These are phyloP conservation scores for Phymorhynchus buccinoides DNA, from an alignment of 1,140 invertebrate species.

Conservation along the genomic window DNA sequence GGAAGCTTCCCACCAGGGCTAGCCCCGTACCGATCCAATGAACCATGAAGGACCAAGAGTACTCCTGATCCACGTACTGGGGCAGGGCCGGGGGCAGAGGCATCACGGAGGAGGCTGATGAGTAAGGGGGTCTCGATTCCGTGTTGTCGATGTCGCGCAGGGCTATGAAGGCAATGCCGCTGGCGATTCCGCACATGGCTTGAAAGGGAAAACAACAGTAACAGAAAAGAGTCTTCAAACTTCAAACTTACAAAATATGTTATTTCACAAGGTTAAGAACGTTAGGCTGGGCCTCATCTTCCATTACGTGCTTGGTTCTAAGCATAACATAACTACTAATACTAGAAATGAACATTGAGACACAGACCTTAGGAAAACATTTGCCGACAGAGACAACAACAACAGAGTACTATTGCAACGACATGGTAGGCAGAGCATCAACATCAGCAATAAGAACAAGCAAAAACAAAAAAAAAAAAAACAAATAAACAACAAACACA, in stretches of 20 bases:
- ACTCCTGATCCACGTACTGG: slow-evolving; percentile 26
- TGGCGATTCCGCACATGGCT: slow-evolving; percentile 62
- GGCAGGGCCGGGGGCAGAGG: slow-evolving; percentile 39
- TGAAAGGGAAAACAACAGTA: background rate
- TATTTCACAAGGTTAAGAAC: no score
- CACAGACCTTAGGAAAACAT: no score
- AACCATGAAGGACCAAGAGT: slow-evolving; percentile 64
- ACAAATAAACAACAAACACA: background rate
- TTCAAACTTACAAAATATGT: no score
- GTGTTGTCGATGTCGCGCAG: slow-evolving; percentile 57
- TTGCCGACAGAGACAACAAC: no score
- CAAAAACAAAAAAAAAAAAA: background rate
- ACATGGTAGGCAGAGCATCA: no score
- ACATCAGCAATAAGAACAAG: no score
- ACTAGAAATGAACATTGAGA: no score
- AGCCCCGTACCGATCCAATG: slow-evolving; percentile 60
- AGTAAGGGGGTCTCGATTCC: background rate
- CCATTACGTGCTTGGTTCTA: no score
- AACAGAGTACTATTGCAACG: no score
- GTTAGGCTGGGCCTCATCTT: no score
- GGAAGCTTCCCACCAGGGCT: slow-evolving; percentile 55
- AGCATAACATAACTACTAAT: no score
- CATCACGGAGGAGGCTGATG: slow-evolving; percentile 36
- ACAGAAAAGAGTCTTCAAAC: background rate
- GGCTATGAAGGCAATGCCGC: slow-evolving; percentile 65